These are phyloP conservation scores for Ferdinandea cuprea DNA, from an alignment of 2,888 invertebrate genomes.

Conservation along the genomic window DNA sequence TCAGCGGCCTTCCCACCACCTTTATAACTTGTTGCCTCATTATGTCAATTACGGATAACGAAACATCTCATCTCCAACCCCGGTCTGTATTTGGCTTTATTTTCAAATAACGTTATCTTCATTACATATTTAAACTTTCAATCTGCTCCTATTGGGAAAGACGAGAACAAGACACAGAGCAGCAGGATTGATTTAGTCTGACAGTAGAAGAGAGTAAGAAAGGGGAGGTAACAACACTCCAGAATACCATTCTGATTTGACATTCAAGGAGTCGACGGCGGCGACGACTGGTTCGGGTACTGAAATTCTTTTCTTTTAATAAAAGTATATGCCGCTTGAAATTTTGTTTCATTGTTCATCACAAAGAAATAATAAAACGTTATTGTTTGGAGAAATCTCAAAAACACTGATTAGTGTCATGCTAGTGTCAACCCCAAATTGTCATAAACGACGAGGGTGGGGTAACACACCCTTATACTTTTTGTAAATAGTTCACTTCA, in stretches of 20 bases:
- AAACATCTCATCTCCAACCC: neutral
- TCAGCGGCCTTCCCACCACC: slow-evolving; percentile 18
- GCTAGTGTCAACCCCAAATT: neutral
- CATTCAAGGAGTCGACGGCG: slow-evolving; percentile 23
- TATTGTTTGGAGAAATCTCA: neutral
- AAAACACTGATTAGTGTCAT: neutral
- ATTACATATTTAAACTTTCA: slow-evolving; percentile 35
- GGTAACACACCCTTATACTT: too few species aligned
- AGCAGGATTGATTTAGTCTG: slow-evolving; percentile 40
- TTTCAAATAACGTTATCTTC: slow-evolving; percentile 39
- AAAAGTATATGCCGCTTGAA: slow-evolving; percentile 29
- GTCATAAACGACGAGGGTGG: too few species aligned
- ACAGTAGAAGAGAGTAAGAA: neutral
- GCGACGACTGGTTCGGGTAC: neutral
- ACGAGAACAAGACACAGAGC: neutral
- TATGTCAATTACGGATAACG: slow-evolving; percentile 52
- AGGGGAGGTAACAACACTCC: neutral
- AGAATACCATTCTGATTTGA: slow-evolving; percentile 1
- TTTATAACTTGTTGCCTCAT: slow-evolving; percentile 72
- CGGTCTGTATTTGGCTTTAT: neutral
- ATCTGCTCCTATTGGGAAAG: neutral
- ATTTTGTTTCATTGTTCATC: slow-evolving; percentile 30
- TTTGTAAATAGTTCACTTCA: too few species aligned
- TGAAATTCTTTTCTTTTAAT: slow-evolving; percentile 13
- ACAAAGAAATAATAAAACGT: slow-evolving; percentile 14